phyloP scores from a whole-genome alignment of 2,888 invertebrate species.

The Trachelus troglodyta region DNA sequence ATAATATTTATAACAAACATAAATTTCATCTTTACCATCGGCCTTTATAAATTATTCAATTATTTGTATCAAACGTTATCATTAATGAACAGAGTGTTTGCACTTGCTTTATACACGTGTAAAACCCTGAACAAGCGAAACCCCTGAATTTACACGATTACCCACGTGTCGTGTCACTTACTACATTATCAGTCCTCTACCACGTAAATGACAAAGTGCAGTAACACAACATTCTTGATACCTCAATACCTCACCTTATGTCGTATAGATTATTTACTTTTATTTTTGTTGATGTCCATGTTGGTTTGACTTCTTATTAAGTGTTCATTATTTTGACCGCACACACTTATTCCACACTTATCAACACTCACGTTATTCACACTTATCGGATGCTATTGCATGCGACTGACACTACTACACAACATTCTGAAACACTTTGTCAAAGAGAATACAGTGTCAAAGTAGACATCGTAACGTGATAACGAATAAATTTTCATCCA shows the following conservation, averaged over 20 bases:
- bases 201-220: not conserved
- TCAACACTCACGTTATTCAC: constrained; percentile 13
- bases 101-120: not conserved
- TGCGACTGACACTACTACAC: constrained; percentile 17
- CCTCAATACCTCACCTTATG: not conserved
- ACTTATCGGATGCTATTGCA: constrained; percentile 14
- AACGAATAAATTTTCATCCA: not conserved
- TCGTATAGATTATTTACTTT: not conserved
- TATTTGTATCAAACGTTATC: not conserved
- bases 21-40: too few relatives aligned
- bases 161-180: constrained; percentile 14
- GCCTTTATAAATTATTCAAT: not conserved
- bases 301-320: constrained; percentile 54
- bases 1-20: not conserved
- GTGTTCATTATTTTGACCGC: constrained; percentile 11
- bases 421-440: constrained; percentile 11
- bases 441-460: not conserved
- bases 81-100: not conserved
- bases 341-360: constrained; percentile 10
- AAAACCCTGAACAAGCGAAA: not conserved
- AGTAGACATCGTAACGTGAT: not conserved
- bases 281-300: constrained; percentile 39
- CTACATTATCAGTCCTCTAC: not conserved
- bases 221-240: not conserved
- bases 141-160: not conserved